These are phyloP conservation scores for Tenthredo distinguenda DNA, from an alignment of 2,888 invertebrate species.

Conservation along the genomic window DNA sequence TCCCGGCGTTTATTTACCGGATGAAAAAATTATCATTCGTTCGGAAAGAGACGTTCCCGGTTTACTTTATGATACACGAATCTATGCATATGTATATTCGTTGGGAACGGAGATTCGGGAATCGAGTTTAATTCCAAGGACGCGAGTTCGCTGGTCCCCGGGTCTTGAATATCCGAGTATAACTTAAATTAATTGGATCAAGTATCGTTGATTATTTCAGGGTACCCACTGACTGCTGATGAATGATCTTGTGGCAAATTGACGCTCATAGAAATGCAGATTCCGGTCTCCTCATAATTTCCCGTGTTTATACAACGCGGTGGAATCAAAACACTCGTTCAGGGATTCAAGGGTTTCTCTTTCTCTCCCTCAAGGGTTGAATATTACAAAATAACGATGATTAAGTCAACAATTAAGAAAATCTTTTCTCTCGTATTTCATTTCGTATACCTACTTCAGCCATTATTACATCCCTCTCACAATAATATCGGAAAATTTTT, in stretches of 20 bases:
- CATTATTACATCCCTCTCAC: background rate
- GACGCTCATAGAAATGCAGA: constrained; percentile 36
- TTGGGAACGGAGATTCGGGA: background rate
- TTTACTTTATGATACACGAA: background rate
- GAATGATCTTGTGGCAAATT: constrained; percentile 23
- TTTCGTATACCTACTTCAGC: background rate
- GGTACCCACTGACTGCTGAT: constrained; percentile 30
- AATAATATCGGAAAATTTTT: background rate
- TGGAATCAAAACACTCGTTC: background rate
- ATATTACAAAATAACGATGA: background rate
- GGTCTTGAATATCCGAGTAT: background rate
- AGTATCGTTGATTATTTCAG: constrained; percentile 3
- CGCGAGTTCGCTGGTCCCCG: background rate
- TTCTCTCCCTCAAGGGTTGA: background rate
- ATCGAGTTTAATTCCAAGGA: background rate
- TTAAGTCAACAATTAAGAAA: background rate
- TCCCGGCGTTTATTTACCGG: background rate
- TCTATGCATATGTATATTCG: too few relatives aligned
- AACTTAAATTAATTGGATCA: constrained; percentile 25
- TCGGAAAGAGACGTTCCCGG: background rate
- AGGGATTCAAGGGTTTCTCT: background rate
- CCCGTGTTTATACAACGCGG: background rate
- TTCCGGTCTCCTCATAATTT: background rate
- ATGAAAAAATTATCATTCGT: background rate
- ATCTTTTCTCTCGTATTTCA: background rate